Percentiles rank a stretch among this genome's conserved stretches.
phyloP scores from a whole-genome alignment of 1,140 invertebrate genomes.

The Sycobia sp. region DNA sequence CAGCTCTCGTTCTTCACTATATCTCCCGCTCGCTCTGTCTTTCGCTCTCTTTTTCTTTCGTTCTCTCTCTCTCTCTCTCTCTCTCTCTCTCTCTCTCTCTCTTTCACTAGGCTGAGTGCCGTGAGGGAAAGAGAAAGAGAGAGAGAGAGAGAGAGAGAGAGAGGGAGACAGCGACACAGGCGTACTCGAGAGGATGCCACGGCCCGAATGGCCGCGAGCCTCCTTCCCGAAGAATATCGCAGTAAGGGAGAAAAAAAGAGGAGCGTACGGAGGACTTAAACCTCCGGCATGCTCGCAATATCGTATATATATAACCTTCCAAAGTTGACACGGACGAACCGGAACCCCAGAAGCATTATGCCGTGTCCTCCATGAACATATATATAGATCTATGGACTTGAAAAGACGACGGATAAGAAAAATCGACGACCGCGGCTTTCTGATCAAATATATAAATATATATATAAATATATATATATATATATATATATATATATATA shows the following conservation, averaged over 20 bases:
- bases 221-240: slow-evolving; percentile 20
- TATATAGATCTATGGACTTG: neutral
- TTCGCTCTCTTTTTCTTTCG: neutral
- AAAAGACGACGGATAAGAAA: neutral
- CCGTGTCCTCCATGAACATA: neutral
- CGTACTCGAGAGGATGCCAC: slow-evolving; percentile 23
- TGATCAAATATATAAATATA: slow-evolving; percentile 20
- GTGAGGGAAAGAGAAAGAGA: too few species aligned
- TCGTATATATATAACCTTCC: neutral
- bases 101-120: neutral
- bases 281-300: slow-evolving; percentile 17
- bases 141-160: too few species aligned
- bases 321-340: slow-evolving; percentile 28
- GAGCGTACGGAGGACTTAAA: slow-evolving; percentile 44
- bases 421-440: neutral
- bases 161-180: too few species aligned
- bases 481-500: too few species aligned
- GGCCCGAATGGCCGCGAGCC: slow-evolving; percentile 24
- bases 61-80: neutral
- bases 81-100: too few species aligned
- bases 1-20: neutral
- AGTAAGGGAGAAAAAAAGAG: slow-evolving; percentile 24
- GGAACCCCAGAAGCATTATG: slow-evolving; percentile 17
- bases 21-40: too few species aligned
- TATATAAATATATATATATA: too few species aligned